These are phyloP conservation scores for Anguilla megastoma DNA, from an alignment of 2,797 vertebrate species.

Conservation along the genomic window DNA sequence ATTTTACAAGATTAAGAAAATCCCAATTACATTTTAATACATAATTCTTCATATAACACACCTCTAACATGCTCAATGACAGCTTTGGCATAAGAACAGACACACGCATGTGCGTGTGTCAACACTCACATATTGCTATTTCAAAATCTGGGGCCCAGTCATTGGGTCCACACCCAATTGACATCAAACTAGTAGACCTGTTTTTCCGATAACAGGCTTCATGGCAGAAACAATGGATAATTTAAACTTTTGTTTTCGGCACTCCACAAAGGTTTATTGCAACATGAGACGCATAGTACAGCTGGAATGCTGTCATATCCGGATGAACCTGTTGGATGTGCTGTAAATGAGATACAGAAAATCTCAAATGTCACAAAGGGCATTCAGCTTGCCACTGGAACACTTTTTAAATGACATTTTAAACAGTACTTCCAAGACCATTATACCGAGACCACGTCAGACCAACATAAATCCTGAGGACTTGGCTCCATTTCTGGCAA, in stretches of 20 bases:
- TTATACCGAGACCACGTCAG: background rate
- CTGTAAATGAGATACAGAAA: background rate
- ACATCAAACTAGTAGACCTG: background rate
- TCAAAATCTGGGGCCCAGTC: background rate
- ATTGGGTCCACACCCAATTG: background rate
- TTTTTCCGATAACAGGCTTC: background rate
- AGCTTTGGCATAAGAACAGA: background rate
- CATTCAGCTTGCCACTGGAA: background rate
- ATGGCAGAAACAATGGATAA: too few species aligned
- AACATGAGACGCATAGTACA: background rate
- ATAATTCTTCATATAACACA: too few species aligned
- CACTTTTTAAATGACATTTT: background rate
- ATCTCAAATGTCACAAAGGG: background rate
- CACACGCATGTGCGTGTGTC: too few species aligned
- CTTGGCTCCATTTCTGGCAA: background rate
- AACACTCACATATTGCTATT: too few species aligned
- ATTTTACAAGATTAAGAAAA: too few species aligned
- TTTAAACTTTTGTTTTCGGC: background rate
- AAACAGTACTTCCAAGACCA: background rate
- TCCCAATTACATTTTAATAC: too few species aligned
- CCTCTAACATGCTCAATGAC: too few species aligned
- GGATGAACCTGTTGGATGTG: background rate
- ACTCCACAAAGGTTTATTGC: background rate
- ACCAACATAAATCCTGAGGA: background rate
- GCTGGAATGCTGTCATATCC: constrained; percentile 2